Evolutionary conservation across 2,888 invertebrate species (phyloP), one percentile per base, ranked within the genome.

Genomic region (Metalampra italica): DNA sequence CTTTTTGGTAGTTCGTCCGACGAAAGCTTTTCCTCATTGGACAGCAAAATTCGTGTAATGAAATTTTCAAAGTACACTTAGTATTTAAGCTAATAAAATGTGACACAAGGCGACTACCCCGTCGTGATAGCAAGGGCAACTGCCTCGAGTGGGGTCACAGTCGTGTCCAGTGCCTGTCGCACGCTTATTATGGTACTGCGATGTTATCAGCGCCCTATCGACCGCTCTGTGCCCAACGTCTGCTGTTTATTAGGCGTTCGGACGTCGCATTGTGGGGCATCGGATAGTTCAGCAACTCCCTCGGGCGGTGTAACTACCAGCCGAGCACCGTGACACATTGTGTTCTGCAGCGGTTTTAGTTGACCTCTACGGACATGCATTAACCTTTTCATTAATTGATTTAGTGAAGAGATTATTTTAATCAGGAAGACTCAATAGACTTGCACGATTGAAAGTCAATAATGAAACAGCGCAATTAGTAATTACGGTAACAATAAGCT

Each of bases 191-290:
- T 55, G 62, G 64, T 36, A 55, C 59, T 40, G 54, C 53, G 76
- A 77, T 77, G 64, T 71, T 75, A 77, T 77, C 75, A 62, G 45
- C 44, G 29, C 8, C 57, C 55, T 66, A 65, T 66, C 68, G 72
- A 60, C 55, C 60, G 66, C 66, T 68, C 66, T 67, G 64, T 64
- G 62, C 54, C 62, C 54, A 56, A 52, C 46, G 52, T 49, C 48
- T 47, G 58, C 53, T 50, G 56, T 55, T 60, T 60, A 56, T 54
- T 56, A 53, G 54, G 54, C 46, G 48, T 55, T 58, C 52, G 52
- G 54, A 51, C 51, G 51, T 39, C 45, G 42, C 51, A 47, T 54
- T 55, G 54, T 52, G 47, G 45, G 45, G 53, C 48, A 51, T 36
- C 48, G 47, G 45, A 45, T 46, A 52, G 47, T 37, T 43, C 43